Conservation (phyloP, 1,140 invertebrate genomes). For the Carcinoscorpius rotundicauda region DNA sequence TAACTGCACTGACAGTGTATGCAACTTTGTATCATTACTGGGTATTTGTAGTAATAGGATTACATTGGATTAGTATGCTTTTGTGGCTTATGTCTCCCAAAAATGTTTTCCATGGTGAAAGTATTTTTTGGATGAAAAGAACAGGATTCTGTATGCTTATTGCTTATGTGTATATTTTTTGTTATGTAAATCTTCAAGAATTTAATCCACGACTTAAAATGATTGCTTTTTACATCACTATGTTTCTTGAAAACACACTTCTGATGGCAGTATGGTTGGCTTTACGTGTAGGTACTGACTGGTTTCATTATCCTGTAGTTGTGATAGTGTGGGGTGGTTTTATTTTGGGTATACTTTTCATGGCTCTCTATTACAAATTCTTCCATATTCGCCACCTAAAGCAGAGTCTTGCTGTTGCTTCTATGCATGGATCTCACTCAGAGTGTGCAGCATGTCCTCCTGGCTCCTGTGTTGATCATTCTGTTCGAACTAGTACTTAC, state of each 20-base stretch:
- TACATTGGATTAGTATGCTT: constrained; percentile 74
- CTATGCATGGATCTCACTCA: constrained; percentile 10
- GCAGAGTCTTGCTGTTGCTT: constrained; percentile 11
- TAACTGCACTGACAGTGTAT: constrained; percentile 68
- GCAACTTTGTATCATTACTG: constrained; percentile 70
- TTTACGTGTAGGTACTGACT: constrained; percentile 34
- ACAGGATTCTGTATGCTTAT: constrained; percentile 55
- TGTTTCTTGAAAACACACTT: constrained; percentile 75
- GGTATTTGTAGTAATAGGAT: constrained; percentile 62
- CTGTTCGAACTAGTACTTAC: constrained; percentile 4
- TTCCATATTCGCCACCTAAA: constrained; percentile 42
- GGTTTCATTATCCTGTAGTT: constrained; percentile 46
- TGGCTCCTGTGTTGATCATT: constrained; percentile 11
- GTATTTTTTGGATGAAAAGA: constrained; percentile 50
- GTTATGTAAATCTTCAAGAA: constrained; percentile 78
- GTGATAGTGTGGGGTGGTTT: constrained; percentile 50
- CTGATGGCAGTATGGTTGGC: constrained; percentile 53
- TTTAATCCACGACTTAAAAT: constrained; percentile 65
- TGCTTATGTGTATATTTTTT: constrained; percentile 75
- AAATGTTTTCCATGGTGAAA: constrained; percentile 67
- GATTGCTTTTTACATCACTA: constrained; percentile 78
- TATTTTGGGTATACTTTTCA: constrained; percentile 64
- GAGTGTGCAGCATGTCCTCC: constrained; percentile 8
- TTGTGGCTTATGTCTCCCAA: constrained; percentile 72
- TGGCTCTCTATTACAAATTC: constrained; percentile 67